Evolutionary conservation across 2,888 invertebrate species (phyloP).

Genomic region (Frankliniella intonsa): DNA sequence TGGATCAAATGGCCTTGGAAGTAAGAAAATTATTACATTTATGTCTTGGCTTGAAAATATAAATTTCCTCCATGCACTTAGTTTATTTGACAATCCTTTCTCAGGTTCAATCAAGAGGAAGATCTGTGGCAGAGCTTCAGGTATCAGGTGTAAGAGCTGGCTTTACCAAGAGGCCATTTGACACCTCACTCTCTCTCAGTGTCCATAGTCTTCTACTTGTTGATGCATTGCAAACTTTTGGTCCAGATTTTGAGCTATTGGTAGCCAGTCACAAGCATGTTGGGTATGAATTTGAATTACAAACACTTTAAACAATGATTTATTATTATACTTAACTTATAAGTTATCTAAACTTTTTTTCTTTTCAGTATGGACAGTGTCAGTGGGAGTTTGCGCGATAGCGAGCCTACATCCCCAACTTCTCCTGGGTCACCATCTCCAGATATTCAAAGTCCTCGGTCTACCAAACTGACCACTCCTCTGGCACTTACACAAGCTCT

Average conservation of each 20-base stretch:
- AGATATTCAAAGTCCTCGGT: constrained; percentile 31
- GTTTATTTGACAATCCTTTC: background rate
- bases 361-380: constrained; percentile 78
- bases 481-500: constrained; percentile 56
- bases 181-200: constrained; percentile 73
- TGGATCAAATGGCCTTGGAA: constrained; percentile 82
- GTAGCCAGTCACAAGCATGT: constrained; percentile 93
- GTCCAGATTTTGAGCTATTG: constrained; percentile 89
- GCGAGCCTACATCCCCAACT: constrained; percentile 84
- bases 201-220: constrained; percentile 89
- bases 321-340: constrained; percentile 25
- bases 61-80: background rate
- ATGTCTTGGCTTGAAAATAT: background rate
- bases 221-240: constrained; percentile 92
- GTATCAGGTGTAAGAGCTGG: constrained; percentile 81
- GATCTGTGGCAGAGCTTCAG: constrained; percentile 89
- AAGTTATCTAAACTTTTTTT: constrained; percentile 28
- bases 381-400: constrained; percentile 87
- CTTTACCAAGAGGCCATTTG: constrained; percentile 66
- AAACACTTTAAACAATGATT: background rate
- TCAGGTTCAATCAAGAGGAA: constrained; percentile 74
- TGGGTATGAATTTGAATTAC: constrained; percentile 53
- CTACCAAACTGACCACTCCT: constrained; percentile 45
- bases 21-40: constrained; percentile 43
- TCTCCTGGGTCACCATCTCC: constrained; percentile 69